Conservation (phyloP, 2,797 vertebrate species). For the Vultur gryphus region DNA sequence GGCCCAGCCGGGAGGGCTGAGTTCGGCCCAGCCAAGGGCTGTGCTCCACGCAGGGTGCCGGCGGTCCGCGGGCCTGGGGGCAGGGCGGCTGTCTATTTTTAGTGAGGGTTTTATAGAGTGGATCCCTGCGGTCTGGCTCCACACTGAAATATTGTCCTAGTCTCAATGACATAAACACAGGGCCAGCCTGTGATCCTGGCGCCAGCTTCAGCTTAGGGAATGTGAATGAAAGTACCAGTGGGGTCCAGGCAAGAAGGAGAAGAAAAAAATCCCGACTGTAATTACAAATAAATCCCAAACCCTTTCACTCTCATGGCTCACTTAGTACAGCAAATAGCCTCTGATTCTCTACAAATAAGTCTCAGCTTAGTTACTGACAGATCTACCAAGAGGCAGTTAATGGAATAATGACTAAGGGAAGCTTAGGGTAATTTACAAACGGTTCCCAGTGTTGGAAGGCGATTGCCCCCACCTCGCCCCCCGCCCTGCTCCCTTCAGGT, state of each 20-base stretch:
- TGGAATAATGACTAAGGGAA: slow-evolving; percentile 63
- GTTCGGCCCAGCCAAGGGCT: not conserved
- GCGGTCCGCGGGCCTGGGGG: slow-evolving; percentile 66
- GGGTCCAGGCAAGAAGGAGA: slow-evolving; percentile 62
- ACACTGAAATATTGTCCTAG: slow-evolving; percentile 85
- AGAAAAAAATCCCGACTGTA: slow-evolving; percentile 64
- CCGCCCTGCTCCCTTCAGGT: not conserved
- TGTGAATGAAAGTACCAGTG: slow-evolving; percentile 77
- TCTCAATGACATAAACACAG: slow-evolving; percentile 85
- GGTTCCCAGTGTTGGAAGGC: slow-evolving; percentile 8
- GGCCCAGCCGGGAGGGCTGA: not conserved
- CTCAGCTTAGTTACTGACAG: slow-evolving; percentile 65
- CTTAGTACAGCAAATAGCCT: slow-evolving; percentile 66
- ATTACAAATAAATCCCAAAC: slow-evolving; percentile 73
- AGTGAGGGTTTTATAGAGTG: slow-evolving; percentile 84
- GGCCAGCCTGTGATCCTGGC: slow-evolving; percentile 81
- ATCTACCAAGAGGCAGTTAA: slow-evolving; percentile 70
- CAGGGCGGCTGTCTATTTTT: slow-evolving; percentile 77
- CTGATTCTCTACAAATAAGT: slow-evolving; percentile 67
- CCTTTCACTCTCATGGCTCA: slow-evolving; percentile 60
- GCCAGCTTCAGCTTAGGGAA: slow-evolving; percentile 80
- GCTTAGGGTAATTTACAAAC: slow-evolving; percentile 51
- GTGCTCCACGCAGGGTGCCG: slow-evolving; percentile 62
- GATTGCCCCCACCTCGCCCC: not conserved
- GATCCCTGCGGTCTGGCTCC: slow-evolving; percentile 85